Percentiles rank a stretch among this genome's conserved stretches.
Evolutionary conservation across 2,888 invertebrate species (phyloP).

Genomic region (Nymphalis c-album): DNA sequence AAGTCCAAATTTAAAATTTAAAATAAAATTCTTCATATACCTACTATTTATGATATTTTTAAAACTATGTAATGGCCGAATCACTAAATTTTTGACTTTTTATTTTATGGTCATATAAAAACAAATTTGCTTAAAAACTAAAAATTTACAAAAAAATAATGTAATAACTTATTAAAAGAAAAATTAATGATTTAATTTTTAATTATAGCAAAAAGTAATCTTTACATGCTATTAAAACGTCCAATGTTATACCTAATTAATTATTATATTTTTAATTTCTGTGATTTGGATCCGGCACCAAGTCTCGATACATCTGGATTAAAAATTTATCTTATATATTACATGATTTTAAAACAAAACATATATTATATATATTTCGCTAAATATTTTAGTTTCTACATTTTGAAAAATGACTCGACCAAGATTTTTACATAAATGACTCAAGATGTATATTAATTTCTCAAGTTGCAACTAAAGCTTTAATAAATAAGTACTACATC

Average conservation of each 20-base stretch:
- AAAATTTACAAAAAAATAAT: too few relatives aligned
- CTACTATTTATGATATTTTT: not conserved
- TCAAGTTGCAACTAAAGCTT: not conserved
- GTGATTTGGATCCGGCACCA: not conserved
- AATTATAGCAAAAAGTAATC: not conserved
- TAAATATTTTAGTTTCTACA: too few relatives aligned
- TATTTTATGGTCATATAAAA: not conserved
- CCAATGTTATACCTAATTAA: not conserved
- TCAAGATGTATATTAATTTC: not conserved
- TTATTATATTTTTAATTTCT: not conserved
- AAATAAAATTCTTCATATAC: not conserved
- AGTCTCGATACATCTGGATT: not conserved
- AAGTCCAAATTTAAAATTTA: constrained; percentile 9
- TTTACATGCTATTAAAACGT: not conserved
- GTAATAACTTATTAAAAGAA: too few relatives aligned
- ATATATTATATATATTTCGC: too few relatives aligned
- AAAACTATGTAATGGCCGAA: not conserved
- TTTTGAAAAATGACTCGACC: not conserved
- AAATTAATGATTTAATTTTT: too few relatives aligned
- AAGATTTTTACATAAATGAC: not conserved
- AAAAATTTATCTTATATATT: too few relatives aligned
- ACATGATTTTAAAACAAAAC: too few relatives aligned
- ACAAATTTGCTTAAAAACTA: too few relatives aligned
- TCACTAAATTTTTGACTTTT: not conserved
- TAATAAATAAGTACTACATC: not conserved